Evolutionary conservation across 1,140 invertebrate species (phyloP), one percentile per base, ranked within the genome.

Genomic region (Coelopa frigida): DNA sequence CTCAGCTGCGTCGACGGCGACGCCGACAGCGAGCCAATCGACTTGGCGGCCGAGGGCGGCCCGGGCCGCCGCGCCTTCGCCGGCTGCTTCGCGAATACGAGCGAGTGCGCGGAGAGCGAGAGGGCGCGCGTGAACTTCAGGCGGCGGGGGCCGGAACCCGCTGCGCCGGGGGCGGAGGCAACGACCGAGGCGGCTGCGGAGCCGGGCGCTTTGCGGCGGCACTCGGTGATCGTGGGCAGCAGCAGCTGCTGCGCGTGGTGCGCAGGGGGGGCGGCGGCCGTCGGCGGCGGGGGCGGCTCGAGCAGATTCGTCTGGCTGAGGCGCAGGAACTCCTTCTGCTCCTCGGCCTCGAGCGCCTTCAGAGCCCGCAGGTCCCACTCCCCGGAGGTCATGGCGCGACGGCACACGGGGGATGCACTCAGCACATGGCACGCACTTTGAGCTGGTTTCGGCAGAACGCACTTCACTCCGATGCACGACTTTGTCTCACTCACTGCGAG

Each of bases 321-420:
- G 4, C 58, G 57, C 43, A 62, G 49, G 27, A 67, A 67, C 43
- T 67, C 59, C 24, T 54, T 58, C 42, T 64, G 58, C 41, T 68
- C 61, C 44, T 68, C 61, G 37, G 65, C 60, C 47, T 68, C 65
- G 23, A 68, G 60, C 54, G 65, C 65, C 38, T 68, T 65, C 0
- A 68, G 56, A 49, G 65, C 65, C 43, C 55, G 53, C 43, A 68
- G 49, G 51, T 68, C 65, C 65, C 65, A 68, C 48, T 68, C 65
- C 23, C 61, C 65, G 35, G 64, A 68, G 33, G 61, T 56, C 65
- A 68, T 68, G n/a, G n/a, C n/a, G n/a, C n/a, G n/a, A n/a, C n/a
- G n/a, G 14, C 23, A 29, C 27, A 8, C 27, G 27, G 14, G n/a
- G n/a, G n/a, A n/a, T n/a, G n/a, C n/a, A n/a, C n/a, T n/a, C n/a